Evolutionary conservation across 1,140 invertebrate species (phyloP).

Genomic region (Lepidostoma basale): DNA sequence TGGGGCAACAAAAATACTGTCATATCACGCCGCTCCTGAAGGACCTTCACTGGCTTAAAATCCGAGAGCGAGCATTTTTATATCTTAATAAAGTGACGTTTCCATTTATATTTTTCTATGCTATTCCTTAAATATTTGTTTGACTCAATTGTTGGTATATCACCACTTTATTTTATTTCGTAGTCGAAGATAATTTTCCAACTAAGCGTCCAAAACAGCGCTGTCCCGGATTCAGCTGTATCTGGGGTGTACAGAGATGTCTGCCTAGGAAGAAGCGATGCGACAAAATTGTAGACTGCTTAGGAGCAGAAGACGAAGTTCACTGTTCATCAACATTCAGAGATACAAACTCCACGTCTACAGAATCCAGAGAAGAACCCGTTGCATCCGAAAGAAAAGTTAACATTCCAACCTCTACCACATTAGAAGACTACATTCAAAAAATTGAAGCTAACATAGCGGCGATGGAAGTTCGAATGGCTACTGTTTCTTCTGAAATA

Average conservation of each 20-base stretch:
- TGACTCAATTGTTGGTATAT: no score
- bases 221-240: conserved; percentile 74
- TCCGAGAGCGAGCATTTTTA: no score
- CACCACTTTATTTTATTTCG: no score
- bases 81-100: no score
- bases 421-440: conserved; percentile 1
- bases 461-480: background rate
- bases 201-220: conserved; percentile 60
- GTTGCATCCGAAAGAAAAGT: background rate
- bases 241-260: conserved; percentile 67
- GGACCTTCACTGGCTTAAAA: no score
- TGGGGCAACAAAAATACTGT: no score
- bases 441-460: conserved; percentile 5
- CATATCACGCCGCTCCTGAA: no score
- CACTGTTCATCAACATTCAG: conserved; percentile 56
- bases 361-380: background rate
- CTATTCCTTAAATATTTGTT: no score
- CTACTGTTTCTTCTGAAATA: background rate
- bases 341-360: background rate
- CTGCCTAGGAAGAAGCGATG: conserved; percentile 69
- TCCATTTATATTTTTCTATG: background rate
- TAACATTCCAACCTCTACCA: background rate
- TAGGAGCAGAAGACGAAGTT: conserved; percentile 77
- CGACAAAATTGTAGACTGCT: conserved; percentile 74
- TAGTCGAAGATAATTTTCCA: conserved; percentile 58